Evolutionary conservation across 2,888 invertebrate species (phyloP), one percentile per base, ranked within the genome.

Genomic region (Anthophora plumipes): DNA sequence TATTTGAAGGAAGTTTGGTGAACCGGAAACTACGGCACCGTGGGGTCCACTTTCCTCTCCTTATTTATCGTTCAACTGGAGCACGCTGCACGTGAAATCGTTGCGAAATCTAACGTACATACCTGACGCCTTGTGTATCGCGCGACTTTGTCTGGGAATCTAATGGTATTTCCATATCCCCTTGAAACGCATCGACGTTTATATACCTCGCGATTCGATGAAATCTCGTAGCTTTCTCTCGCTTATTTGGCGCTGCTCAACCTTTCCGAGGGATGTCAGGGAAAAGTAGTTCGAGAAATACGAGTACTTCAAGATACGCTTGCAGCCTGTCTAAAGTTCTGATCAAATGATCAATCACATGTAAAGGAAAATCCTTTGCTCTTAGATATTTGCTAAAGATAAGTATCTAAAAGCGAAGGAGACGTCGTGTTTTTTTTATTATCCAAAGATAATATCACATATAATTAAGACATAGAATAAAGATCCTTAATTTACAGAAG

Each of bases 1-100:
- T 43, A 66, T 75, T 69, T n/a, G 69, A 64, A 12, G 20, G 68
- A 48, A 60, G 57, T 41, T 70, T 57, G 50, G 12, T 63, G 55
- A 57, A 55, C 67, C 31, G 57, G 75, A 76, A 79, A 71, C 37
- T n/a, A 75, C 50, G 9, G 22, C 37, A 52, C 39, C 31, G 66
- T 61, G 22, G 59, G 57, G 43, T 63, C 43, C 50, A 43, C 12
- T 77, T 72, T 61, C 48, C 22, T 46, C 39, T 59, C 41, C 37
- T 79, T 76, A 61, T 70, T 67, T 59, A 39, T 60, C 39, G 14
- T 67, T 0, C 46, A 46, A n/a, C 8, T 41, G 64, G 12, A 50
- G 70, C 39, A 37, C 31, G 14, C 54, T 37, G 8, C 25, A 31
- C 50, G 25, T 14, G 55, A 61, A 66, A 67, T 71, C 63, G 66